Conservation (phyloP, 2,113 vertebrate genomes). For the Chroicocephalus ridibundus region DNA sequence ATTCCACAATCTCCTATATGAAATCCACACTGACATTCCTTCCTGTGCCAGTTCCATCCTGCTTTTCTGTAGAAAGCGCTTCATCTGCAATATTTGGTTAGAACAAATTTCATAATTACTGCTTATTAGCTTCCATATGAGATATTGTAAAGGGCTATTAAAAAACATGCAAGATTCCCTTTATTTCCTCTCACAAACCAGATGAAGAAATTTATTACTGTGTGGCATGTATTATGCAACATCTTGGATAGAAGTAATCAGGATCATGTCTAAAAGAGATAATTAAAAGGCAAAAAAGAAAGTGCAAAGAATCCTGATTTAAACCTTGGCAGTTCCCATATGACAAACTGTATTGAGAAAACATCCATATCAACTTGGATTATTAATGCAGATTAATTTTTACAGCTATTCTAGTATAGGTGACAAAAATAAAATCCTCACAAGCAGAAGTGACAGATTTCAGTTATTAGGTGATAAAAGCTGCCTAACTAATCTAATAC, state of each 20-base stretch:
- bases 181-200: background rate
- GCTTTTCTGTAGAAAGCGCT: background rate
- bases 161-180: background rate
- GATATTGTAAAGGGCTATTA: background rate
- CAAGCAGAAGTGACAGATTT: background rate
- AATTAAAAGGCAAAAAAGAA: background rate
- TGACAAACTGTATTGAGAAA: background rate
- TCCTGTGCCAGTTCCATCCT: background rate
- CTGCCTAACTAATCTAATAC: background rate
- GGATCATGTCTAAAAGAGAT: background rate
- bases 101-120: background rate
- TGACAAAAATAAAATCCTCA: background rate
- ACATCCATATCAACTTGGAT: background rate
- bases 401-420: background rate
- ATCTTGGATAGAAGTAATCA: background rate
- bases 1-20: background rate
- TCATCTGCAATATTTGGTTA: background rate
- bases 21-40: background rate
- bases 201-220: background rate
- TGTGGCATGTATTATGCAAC: background rate
- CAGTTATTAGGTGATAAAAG: background rate
- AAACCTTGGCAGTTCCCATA: background rate
- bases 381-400: background rate
- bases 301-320: background rate
- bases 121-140: background rate